Base-by-base conservation (phyloP, 2,888 invertebrate genomes). In the Tigriopus californicus region DNA sequence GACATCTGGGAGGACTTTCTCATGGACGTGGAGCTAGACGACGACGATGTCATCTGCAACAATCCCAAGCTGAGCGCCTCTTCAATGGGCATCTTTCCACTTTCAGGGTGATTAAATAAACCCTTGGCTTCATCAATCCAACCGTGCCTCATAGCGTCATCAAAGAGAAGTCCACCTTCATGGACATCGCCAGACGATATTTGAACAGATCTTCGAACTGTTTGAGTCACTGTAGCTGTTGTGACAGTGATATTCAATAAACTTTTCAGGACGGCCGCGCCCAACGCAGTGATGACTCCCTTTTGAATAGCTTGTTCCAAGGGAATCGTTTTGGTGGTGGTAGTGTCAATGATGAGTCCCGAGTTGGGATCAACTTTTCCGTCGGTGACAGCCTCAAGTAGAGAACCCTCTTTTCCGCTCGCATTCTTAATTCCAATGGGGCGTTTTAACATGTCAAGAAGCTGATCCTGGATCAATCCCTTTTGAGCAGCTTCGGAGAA, bases 331-430 rank as follows among this genome's bases (percentile, higher is more conserved):
- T 79, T 80, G 66, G 80, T 80, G 48, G 78, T 80, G 63, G 76
- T 74, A 18, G 83, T 78, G 68, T 91, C 85, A 62, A 91, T 72
- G 63, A 90, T 77, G 70, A 87, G 82, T 10, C 91, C 92, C 25
- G 85, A 83, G 71, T 81, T 82, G 0, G 92, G 86, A 70, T 97
- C 90, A 58, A 97, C 78, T 66, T 85, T 77, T 66, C 85, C 85
- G 66, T 81, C 80, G 66, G 87, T 81, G 61, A 91, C 90, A 18
- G 92, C 85, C 70, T 90, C 86, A 64, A 92, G 74, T n/a, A 89
- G 83, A 58, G 79, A 81, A 41, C 90, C 71, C 72, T 91, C 89
- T 15, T 81, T 81, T n/a, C 65, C 64, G 62, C 81, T 77, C 68
- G 82, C 81, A 64, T 80, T 79, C 55, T 66, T 65, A 60, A 91